phyloP scores from a whole-genome alignment of 2,113 vertebrate genomes.

The Tragelaphus scriptus region DNA sequence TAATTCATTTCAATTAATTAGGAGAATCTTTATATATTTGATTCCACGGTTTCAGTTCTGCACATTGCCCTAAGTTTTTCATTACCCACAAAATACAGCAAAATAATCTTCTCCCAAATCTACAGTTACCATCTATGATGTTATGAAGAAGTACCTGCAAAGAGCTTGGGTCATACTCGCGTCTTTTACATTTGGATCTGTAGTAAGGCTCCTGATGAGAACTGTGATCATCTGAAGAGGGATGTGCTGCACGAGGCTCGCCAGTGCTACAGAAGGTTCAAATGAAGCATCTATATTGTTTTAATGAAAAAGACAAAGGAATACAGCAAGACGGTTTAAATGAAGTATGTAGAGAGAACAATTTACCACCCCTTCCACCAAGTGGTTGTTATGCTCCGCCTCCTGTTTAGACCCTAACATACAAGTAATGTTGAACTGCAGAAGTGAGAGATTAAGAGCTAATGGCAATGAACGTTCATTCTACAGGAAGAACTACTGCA shows the following conservation, averaged over 20 bases:
- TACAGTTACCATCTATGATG: neutral
- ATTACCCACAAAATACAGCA: neutral
- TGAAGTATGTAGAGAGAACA: neutral
- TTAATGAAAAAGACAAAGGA: slow-evolving; percentile 50
- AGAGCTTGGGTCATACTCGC: slow-evolving; percentile 97
- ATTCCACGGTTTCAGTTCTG: slow-evolving; percentile 16
- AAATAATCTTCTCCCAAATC: neutral
- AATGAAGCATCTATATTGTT: slow-evolving; percentile 87
- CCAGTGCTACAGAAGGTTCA: slow-evolving; percentile 95
- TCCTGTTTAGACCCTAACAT: neutral
- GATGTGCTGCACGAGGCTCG: slow-evolving; percentile 98
- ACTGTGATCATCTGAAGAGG: slow-evolving; percentile 98
- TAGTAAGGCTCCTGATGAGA: slow-evolving; percentile 98
- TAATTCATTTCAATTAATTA: neutral
- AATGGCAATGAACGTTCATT: neutral
- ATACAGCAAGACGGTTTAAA: neutral
- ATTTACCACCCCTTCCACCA: neutral
- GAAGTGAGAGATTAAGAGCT: neutral
- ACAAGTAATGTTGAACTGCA: neutral
- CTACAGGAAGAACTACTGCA: neutral
- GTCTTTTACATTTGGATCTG: slow-evolving; percentile 97
- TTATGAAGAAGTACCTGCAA: slow-evolving; percentile 87
- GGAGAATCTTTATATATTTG: neutral
- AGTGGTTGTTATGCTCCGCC: neutral
- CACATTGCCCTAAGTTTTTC: neutral